Base-by-base conservation (phyloP, 2,888 invertebrate species). In the Heliconius charithonia region DNA sequence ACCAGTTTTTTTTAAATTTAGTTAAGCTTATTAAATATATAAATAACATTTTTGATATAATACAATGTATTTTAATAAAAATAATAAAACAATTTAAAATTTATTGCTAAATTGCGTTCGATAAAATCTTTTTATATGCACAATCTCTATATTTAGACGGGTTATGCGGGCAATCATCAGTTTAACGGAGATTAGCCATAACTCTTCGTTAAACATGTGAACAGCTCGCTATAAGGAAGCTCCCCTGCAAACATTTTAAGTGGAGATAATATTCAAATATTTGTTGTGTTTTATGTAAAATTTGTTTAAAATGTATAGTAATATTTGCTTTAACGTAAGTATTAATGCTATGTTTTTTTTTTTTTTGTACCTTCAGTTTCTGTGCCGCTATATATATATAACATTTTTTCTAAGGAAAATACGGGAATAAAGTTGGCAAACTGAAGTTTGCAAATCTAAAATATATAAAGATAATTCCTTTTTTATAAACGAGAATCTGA, bases 101-200 rank as follows among this genome's bases (percentile, higher is more conserved):
- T 66, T 22, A n/a, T 37, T 37, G n/a, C 3, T 13, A 67, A 37
- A 37, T 67, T 41, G 41, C 56, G n/a, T 32, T 32, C 9, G 2
- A 51, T 16, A n/a, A 56, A 4, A 72, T 16, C 56, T 59, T 51
- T 70, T 41, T 51, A 51, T 65, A 9, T 10, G 22, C 65, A 56
- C 32, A 65, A 27, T 27, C 62, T 67, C 73, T 77, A 73, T 73
- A 73, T 77, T 77, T 73, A 77, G 73, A 41, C 29, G 73, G 66
- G 45, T 45, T 37, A 51, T 45, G 27, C 27, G 29, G n/a, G 51
- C 77, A 73, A 56, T 77, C 77, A 75, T 73, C 81, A 81, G 79
- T 81, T 82, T 74, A 81, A 82, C 78, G 32, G 69, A 76, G 80
- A 79, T 82, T 80, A 81, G 41, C 79, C 81, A 80, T 83, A 80